phyloP scores from a whole-genome alignment of 2,888 invertebrate genomes.

The Lycia hirtaria region DNA sequence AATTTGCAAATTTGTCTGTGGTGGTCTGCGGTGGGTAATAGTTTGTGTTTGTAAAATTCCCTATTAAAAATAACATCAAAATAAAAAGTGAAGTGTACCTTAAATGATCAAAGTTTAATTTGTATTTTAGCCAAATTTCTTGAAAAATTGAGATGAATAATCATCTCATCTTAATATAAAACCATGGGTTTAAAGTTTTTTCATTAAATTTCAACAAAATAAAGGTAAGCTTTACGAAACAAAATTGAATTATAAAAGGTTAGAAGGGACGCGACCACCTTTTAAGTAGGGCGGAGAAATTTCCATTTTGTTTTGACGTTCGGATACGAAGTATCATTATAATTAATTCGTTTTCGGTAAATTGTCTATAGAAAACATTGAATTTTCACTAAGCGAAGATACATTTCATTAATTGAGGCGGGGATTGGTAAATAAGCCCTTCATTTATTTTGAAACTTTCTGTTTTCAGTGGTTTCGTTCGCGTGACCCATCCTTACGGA shows the following conservation, averaged over 20 bases:
- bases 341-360: constrained; percentile 4
- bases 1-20: too few species aligned
- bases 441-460: not conserved
- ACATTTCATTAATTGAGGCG: not conserved
- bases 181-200: not conserved
- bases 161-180: too few species aligned
- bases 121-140: too few species aligned
- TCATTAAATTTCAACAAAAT: not conserved
- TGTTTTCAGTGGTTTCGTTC: not conserved
- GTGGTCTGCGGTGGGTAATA: too few species aligned
- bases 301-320: constrained; percentile 21
- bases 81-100: too few species aligned
- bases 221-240: constrained; percentile 22
- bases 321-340: constrained; percentile 1
- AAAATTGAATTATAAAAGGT: constrained; percentile 25
- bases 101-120: too few species aligned
- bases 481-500: not conserved
- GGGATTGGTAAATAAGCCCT: not conserved
- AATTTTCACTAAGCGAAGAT: not conserved
- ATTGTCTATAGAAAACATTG: constrained; percentile 3
- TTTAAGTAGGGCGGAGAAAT: constrained; percentile 9
- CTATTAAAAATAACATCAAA: too few species aligned
- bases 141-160: too few species aligned
- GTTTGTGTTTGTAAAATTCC: too few species aligned
- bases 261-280: constrained; percentile 11